Percentiles rank a stretch among this genome's conserved stretches.
Conservation (phyloP, 2,888 invertebrate species). For the Tolmerus cingulatus region DNA sequence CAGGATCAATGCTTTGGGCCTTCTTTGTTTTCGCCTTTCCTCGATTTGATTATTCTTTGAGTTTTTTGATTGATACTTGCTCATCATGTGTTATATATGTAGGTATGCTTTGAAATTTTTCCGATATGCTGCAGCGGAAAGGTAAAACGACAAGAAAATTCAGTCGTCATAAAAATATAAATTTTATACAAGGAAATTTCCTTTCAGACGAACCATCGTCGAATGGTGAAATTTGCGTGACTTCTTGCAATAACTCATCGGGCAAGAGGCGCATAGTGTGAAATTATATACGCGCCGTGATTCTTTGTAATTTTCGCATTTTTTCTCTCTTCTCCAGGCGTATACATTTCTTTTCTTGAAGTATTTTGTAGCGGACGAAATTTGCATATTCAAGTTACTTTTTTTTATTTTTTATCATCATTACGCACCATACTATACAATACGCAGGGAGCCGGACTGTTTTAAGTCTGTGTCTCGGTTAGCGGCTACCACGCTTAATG, state of each 20-base stretch:
- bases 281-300: constrained; percentile 51
- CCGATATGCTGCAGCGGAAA: background rate
- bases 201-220: background rate
- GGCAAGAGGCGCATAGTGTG: constrained; percentile 51
- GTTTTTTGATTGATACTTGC: constrained; percentile 35
- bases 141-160: constrained; percentile 15
- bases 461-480: background rate
- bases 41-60: constrained; percentile 23
- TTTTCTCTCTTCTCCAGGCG: constrained; percentile 1
- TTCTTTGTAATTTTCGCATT: constrained; percentile 50
- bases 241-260: constrained; percentile 44
- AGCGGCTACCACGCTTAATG: constrained; percentile 26
- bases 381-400: constrained; percentile 19
- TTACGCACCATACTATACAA: constrained; percentile 11
- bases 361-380: background rate
- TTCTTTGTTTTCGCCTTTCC: constrained; percentile 2
- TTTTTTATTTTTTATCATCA: background rate
- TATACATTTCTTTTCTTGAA: background rate
- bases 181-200: background rate
- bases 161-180: background rate
- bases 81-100: background rate
- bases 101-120: constrained; percentile 1
- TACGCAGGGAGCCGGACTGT: background rate
- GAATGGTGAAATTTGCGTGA: constrained; percentile 44
- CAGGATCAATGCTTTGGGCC: constrained; percentile 44